Evolutionary conservation across 2,888 invertebrate species (phyloP).

Genomic region (Hoplodrina blanda): DNA sequence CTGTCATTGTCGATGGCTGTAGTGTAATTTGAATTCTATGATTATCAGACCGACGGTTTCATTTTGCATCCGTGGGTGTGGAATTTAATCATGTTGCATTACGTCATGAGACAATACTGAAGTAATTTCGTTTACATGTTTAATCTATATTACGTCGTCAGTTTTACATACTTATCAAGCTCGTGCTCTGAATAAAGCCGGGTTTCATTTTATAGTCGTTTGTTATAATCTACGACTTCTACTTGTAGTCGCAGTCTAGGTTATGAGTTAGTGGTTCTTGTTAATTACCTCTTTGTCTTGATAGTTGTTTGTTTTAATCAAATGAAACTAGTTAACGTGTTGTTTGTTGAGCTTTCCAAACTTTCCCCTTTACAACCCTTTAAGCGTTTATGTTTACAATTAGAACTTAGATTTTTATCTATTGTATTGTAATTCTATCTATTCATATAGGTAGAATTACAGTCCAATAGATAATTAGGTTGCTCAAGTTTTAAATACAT

Average conservation of each 20-base stretch:
- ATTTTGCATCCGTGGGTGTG: not conserved
- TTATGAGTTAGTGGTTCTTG: conserved; percentile 5
- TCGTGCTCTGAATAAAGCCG: conserved; percentile 23
- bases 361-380: not conserved
- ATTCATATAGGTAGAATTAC: too few relatives aligned
- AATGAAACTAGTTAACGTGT: not conserved
- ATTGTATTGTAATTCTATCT: too few relatives aligned
- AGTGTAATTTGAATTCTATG: not conserved
- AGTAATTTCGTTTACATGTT: conserved; percentile 43
- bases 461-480: too few relatives aligned
- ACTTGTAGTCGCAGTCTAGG: not conserved
- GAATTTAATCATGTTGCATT: conserved; percentile 34
- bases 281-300: conserved; percentile 21
- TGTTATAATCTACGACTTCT: conserved; percentile 18
- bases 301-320: conserved; percentile 12
- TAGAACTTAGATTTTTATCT: not conserved
- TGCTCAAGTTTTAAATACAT: too few relatives aligned
- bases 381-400: not conserved
- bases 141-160: conserved; percentile 31
- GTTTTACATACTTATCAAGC: conserved; percentile 16
- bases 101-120: conserved; percentile 21
- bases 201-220: conserved; percentile 1
- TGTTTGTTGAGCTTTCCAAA: conserved; percentile 7
- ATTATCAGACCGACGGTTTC: not conserved
- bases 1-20: not conserved